phyloP scores from a whole-genome alignment of 2,797 vertebrate genomes.

The Pipistrellus kuhlii region DNA sequence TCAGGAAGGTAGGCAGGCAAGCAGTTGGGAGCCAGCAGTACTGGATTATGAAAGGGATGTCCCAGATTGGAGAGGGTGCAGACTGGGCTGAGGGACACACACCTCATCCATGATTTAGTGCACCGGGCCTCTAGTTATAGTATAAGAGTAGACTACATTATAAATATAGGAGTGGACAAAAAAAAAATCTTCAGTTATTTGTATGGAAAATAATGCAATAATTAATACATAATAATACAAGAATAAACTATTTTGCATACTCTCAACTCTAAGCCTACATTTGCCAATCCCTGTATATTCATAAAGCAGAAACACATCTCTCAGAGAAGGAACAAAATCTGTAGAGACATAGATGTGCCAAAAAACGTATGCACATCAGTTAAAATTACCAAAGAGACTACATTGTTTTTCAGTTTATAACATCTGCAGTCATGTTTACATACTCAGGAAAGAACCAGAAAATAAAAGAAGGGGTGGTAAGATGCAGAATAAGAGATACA shows the following conservation, averaged over 20 bases:
- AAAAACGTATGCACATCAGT: conserved; percentile 63
- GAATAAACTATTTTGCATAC: background rate
- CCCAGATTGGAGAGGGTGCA: too few species aligned
- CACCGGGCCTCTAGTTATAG: background rate
- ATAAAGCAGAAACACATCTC: conserved; percentile 70
- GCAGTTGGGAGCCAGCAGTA: too few species aligned
- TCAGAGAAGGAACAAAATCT: conserved; percentile 74
- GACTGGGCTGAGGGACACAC: too few species aligned
- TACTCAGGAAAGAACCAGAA: conserved; percentile 52
- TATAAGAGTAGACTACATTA: conserved; percentile 59
- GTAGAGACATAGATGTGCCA: conserved; percentile 65
- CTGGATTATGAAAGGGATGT: too few species aligned
- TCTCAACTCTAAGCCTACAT: background rate
- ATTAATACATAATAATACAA: background rate
- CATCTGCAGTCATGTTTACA: conserved; percentile 75
- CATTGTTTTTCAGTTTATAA: conserved; percentile 68
- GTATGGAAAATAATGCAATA: background rate
- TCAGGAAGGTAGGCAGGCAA: too few species aligned
- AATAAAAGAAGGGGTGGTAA: conserved; percentile 34
- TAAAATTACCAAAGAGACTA: conserved; percentile 68
- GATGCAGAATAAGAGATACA: conserved; percentile 42
- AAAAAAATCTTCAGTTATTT: too few species aligned
- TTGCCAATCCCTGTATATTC: conserved; percentile 6
- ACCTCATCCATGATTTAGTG: too few species aligned
- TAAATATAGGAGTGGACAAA: conserved; percentile 13